Evolutionary conservation across 2,113 vertebrate genomes (phyloP).

Genomic region (Paracyprichromis sp.): DNA sequence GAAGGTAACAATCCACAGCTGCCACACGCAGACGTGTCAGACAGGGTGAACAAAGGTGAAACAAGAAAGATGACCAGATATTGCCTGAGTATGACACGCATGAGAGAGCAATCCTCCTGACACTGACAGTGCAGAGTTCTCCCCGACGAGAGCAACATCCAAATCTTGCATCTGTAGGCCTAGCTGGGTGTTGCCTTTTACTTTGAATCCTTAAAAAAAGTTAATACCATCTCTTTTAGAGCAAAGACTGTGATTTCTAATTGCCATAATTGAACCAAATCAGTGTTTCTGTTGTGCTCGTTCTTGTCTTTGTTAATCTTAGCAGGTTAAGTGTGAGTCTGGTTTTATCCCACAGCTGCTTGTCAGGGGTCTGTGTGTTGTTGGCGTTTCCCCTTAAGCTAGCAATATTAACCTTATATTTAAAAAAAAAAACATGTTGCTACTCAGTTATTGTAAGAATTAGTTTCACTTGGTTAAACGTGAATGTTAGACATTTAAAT

Average conservation of each 20-base stretch:
- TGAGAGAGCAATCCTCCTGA: not conserved
- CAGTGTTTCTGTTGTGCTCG: not conserved
- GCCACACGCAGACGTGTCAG: not conserved
- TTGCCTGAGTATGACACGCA: not conserved
- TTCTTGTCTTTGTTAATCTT: not conserved
- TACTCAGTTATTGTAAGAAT: not conserved
- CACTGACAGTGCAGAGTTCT: fast-evolving
- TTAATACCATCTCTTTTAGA: not conserved
- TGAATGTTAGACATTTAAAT: not conserved
- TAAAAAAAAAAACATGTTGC: not conserved
- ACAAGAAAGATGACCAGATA: not conserved
- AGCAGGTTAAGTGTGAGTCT: not conserved
- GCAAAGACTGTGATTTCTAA: not conserved
- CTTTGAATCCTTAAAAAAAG: not conserved
- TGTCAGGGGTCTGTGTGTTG: slow-evolving; percentile 9
- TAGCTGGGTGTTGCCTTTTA: not conserved
- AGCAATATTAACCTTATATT: not conserved
- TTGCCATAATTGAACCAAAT: not conserved
- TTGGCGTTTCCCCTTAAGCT: not conserved
- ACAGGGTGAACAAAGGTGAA: not conserved
- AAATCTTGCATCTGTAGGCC: not conserved
- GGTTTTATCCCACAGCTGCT: slow-evolving; percentile 23
- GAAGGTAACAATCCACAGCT: not conserved
- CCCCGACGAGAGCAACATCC: fast-evolving
- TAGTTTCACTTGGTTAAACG: not conserved